A percentile compares a stretch with the other conserved stretches of the same genome.
Evolutionary conservation across 2,113 vertebrate species (phyloP).

Genomic region (Heterocephalus glaber): DNA sequence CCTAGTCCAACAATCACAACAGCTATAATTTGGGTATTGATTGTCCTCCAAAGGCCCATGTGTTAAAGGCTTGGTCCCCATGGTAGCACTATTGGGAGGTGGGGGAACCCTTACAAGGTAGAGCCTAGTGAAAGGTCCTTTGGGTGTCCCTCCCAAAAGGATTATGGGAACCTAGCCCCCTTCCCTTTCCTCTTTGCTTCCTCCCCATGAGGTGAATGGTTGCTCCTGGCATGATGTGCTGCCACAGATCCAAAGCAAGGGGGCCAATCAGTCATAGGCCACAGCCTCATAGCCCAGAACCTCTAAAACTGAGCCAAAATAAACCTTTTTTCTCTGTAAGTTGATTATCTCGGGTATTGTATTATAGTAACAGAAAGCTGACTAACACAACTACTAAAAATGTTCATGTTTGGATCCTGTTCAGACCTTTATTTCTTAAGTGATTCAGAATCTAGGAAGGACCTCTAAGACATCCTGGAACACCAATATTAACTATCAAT

Average conservation of each 20-base stretch:
- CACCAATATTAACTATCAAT: neutral
- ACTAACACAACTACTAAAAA: neutral
- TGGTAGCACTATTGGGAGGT: too few relatives aligned
- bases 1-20: neutral
- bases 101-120: too few relatives aligned
- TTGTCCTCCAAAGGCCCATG: neutral
- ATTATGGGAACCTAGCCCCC: neutral
- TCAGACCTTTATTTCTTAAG: neutral
- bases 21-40: neutral
- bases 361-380: neutral
- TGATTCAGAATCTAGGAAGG: conserved; percentile 22
- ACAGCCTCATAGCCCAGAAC: neutral
- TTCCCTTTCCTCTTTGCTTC: neutral
- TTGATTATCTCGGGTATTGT: too few relatives aligned
- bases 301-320: too few relatives aligned
- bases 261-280: neutral
- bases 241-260: neutral
- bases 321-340: too few relatives aligned
- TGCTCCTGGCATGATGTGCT: neutral
- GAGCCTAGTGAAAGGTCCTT: too few relatives aligned
- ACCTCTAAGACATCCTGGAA: neutral
- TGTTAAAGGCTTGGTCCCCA: too few relatives aligned
- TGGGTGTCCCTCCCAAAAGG: neutral
- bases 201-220: neutral
- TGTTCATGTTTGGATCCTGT: neutral